These are phyloP conservation scores for Synanceia verrucosa DNA, from an alignment of 2,797 vertebrate genomes.

Conservation along the genomic window DNA sequence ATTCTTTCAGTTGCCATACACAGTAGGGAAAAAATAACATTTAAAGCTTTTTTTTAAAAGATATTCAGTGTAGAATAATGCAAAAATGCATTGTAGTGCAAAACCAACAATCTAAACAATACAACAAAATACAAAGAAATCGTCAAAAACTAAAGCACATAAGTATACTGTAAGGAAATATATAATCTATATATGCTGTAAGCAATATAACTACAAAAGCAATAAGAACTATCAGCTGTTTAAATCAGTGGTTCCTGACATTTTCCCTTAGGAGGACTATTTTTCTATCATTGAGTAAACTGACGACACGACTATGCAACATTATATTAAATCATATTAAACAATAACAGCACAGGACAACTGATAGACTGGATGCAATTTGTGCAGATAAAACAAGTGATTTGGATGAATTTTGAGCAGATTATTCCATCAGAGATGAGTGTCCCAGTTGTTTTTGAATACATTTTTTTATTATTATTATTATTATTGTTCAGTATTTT, in stretches of 20 bases:
- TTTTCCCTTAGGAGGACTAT: not conserved
- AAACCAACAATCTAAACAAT: no score
- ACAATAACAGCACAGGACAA: not conserved
- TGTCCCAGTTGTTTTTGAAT: not conserved
- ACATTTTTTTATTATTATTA: not conserved
- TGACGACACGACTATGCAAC: not conserved
- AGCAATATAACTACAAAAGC: no score
- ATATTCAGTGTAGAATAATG: no score
- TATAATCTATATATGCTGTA: no score
- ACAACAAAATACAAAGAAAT: no score
- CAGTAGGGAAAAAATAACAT: not conserved
- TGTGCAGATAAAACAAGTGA: not conserved
- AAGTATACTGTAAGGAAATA: no score
- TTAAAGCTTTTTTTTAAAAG: no score
- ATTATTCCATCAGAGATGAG: not conserved
- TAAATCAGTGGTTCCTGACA: not conserved
- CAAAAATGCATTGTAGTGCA: no score
- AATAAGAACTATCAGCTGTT: no score
- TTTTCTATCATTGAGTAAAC: not conserved
- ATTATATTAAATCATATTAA: not conserved
- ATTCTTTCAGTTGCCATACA: no score
- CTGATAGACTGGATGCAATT: not conserved
- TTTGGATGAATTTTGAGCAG: not conserved
- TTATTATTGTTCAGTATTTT: not conserved
- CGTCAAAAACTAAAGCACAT: no score